Evolutionary conservation across 2,797 vertebrate genomes (phyloP).

Genomic region (Rhinatrema bivittatum): DNA sequence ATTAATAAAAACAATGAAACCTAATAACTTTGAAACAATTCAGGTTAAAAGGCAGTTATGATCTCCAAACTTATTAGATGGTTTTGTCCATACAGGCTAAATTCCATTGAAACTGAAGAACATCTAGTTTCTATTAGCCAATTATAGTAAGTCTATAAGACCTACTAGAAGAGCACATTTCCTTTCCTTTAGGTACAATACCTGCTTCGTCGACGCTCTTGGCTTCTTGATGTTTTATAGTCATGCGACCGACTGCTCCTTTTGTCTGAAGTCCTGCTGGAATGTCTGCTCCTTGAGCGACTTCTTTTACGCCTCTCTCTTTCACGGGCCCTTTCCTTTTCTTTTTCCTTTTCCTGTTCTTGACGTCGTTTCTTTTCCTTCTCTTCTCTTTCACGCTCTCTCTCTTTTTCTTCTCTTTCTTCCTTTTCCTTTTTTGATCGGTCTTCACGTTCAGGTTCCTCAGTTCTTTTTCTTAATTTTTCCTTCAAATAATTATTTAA

Average conservation of each 20-base stretch:
- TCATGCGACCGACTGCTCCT: constrained; percentile 85
- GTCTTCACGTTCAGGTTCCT: constrained; percentile 82
- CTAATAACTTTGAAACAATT: too few relatives aligned
- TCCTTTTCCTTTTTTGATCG: constrained; percentile 76
- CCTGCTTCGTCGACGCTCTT: constrained; percentile 92
- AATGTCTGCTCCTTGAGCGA: constrained; percentile 86
- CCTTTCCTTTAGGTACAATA: too few relatives aligned
- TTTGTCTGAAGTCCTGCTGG: constrained; percentile 84
- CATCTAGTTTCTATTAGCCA: too few relatives aligned
- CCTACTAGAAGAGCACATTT: too few relatives aligned
- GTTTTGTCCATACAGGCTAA: too few relatives aligned
- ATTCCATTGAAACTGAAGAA: too few relatives aligned
- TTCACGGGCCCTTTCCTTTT: constrained; percentile 62
- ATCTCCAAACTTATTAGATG: too few relatives aligned
- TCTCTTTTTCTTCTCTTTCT: constrained; percentile 69
- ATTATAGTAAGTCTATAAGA: too few relatives aligned
- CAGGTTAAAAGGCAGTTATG: too few relatives aligned
- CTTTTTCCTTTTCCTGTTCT: constrained; percentile 59
- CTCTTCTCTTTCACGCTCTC: constrained; percentile 71
- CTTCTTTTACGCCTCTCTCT: constrained; percentile 81
- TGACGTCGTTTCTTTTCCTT: constrained; percentile 58
- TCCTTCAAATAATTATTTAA: constrained; percentile 38
- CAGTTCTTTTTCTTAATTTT: constrained; percentile 69
- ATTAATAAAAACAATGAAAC: too few relatives aligned
- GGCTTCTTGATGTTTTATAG: constrained; percentile 86